Conservation (phyloP, 2,113 vertebrate genomes). For the Monopterus albus region DNA sequence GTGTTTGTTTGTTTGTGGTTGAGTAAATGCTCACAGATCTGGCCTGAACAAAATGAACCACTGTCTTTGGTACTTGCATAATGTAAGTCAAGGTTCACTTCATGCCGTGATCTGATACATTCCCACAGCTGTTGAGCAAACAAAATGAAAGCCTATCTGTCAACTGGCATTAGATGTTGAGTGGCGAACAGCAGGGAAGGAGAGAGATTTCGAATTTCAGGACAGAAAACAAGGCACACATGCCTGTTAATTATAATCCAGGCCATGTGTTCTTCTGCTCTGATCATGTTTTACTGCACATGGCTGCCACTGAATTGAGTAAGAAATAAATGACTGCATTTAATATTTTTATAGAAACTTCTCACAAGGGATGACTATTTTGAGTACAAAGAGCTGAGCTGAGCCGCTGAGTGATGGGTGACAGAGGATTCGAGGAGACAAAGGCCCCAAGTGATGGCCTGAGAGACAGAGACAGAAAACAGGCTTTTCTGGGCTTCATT, state of each 20-base stretch:
- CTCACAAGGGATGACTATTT: no score
- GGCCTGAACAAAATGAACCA: constrained; percentile 1
- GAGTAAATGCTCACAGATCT: not conserved
- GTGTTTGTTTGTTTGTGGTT: not conserved
- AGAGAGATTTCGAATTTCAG: no score
- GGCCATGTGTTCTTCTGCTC: not conserved
- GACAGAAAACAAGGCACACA: not conserved
- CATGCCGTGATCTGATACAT: not conserved
- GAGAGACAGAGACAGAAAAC: constrained; percentile 30
- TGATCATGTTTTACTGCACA: not conserved
- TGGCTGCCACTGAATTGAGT: not conserved
- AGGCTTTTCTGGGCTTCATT: constrained; percentile 29
- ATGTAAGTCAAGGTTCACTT: constrained; percentile 3
- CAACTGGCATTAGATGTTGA: not conserved
- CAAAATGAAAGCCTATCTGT: not conserved
- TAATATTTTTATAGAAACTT: not conserved
- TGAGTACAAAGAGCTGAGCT: constrained; percentile 17
- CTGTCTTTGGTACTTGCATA: not conserved
- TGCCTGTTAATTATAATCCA: not conserved
- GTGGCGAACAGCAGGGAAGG: not conserved
- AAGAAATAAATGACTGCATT: no score
- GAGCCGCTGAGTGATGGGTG: constrained; percentile 32
- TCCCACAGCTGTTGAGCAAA: not conserved
- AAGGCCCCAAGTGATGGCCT: constrained; percentile 25
- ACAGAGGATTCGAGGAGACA: constrained; percentile 36